Base-by-base conservation (phyloP, 2,888 invertebrate genomes). In the Tenthredo mesomela region DNA sequence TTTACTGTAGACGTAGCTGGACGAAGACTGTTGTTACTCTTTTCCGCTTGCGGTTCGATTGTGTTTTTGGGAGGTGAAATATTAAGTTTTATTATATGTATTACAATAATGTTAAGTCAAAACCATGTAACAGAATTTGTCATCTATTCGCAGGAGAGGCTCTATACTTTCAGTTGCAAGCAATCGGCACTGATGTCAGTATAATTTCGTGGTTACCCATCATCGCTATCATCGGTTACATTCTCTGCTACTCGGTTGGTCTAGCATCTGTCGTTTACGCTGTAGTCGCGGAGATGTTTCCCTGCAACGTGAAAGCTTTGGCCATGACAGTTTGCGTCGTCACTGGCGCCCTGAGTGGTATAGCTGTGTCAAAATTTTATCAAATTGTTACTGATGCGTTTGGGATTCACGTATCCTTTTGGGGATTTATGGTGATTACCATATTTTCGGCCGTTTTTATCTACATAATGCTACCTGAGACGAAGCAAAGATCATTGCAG, bases 401-500 rank as follows among this genome's bases (percentile, higher is more conserved):
- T 9, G 88, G 88, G 3, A 9, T 67, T 9, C 43, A 87, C 9
- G 80, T 37, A 10, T n/a, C 87, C 3, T 89, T 89, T 61, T 87
- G 86, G 25, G 10, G 0, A 1, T 87, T 88, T 25, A 86, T 77
- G 18, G 0, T 2, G 0, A 7, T 71, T 7, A 86, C 86, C 1
- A 5, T 87, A 9, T 0, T 67, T 7, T 5, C 86, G 7, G 37
- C 77, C 0, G 21, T 84, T 12, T 10, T 75, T 4, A 43, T 84
- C 9, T 82, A 77, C 9, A 29, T 88, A 0, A 3, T 25, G 2
- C 37, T 89, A 47, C 89, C 89, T 5, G 89, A 89, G 80, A 89
- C 89, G 0, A 86, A 86, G 33, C 75, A 21, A 0, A 87, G 85
- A 25, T 80, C 89, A 4, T 87, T 89, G 21, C 9, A 21, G 10